A percentile compares a stretch with the other conserved stretches of the same genome.
Conservation (phyloP, 2,888 invertebrate species). For the Tipula unca region DNA sequence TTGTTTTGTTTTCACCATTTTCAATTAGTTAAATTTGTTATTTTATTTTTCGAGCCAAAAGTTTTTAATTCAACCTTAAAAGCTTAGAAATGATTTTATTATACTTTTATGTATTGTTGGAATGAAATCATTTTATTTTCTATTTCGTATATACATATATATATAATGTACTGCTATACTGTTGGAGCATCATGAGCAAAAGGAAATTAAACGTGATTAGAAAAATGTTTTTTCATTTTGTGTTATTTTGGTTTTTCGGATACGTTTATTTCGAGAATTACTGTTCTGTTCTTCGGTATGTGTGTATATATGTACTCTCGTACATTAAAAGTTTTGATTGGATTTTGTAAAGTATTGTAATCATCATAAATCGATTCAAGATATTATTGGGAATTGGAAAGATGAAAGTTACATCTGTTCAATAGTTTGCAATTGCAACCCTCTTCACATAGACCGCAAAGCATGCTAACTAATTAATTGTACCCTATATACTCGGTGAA, state of each 20-base stretch:
- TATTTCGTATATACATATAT: too few species aligned
- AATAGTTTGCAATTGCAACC: too few species aligned
- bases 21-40: slow-evolving; percentile 14
- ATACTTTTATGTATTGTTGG: neutral
- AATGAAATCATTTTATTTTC: neutral
- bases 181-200: neutral
- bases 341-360: neutral
- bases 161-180: neutral
- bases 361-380: neutral
- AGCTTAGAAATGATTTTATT: slow-evolving; percentile 14
- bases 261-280: neutral
- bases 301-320: neutral
- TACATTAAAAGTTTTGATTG: slow-evolving; percentile 8
- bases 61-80: neutral
- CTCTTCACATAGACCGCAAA: too few species aligned
- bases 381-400: neutral
- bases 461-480: too few species aligned
- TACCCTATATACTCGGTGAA: too few species aligned
- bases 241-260: neutral
- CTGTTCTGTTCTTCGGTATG: neutral
- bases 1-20: neutral
- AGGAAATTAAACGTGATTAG: neutral
- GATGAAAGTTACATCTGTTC: too few species aligned
- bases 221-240: neutral
- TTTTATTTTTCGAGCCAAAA: neutral